These are phyloP conservation scores for Pterobdella sp. DNA, from an alignment of 2,888 invertebrate species.

Conservation along the genomic window DNA sequence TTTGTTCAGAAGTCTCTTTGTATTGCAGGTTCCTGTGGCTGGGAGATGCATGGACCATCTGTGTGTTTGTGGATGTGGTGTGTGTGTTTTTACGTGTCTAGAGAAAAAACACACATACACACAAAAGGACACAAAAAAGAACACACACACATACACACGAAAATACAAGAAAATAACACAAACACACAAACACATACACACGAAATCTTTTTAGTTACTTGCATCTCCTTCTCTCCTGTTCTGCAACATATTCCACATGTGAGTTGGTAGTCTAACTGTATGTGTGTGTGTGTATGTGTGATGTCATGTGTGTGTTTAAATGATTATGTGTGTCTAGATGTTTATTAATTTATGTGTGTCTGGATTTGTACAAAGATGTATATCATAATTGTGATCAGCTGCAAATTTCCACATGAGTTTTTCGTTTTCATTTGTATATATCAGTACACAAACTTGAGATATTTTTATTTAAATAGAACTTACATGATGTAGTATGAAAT, in stretches of 20 bases:
- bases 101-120: background rate
- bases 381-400: slow-evolving; percentile 20
- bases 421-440: too few species aligned
- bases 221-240: slow-evolving; percentile 91
- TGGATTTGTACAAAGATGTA: background rate
- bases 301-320: background rate
- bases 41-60: slow-evolving; percentile 90
- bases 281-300: slow-evolving; percentile 13
- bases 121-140: background rate
- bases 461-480: slow-evolving; percentile 16
- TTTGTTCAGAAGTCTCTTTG: slow-evolving; percentile 95
- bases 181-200: slow-evolving; percentile 58
- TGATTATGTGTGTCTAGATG: background rate
- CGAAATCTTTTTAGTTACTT: slow-evolving; percentile 82
- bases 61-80: slow-evolving; percentile 34
- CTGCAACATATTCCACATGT: slow-evolving; percentile 95
- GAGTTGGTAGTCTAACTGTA: slow-evolving; percentile 84
- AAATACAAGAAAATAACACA: background rate
- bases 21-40: slow-evolving; percentile 92
- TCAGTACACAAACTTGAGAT: background rate
- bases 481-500: slow-evolving; percentile 86
- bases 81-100: background rate
- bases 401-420: background rate
- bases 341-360: background rate
- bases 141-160: background rate